A percentile compares a stretch with the other conserved stretches of the same genome.
Evolutionary conservation across 2,797 vertebrate species (phyloP).

Genomic region (Ctenosaura bakeri): DNA sequence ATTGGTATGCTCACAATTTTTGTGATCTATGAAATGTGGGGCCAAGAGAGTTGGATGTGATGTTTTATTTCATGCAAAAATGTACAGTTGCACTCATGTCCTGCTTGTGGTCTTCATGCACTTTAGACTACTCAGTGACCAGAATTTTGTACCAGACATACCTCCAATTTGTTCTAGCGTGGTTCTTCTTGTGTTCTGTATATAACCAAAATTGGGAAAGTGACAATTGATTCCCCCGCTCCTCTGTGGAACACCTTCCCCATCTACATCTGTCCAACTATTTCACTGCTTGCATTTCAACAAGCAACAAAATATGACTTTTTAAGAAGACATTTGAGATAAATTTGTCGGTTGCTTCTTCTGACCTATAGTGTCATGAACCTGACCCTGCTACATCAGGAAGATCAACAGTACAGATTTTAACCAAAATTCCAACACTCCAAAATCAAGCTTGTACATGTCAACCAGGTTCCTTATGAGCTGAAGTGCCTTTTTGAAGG

Average conservation of each 20-base stretch:
- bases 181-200: too few relatives aligned
- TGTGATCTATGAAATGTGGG: not conserved
- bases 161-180: not conserved
- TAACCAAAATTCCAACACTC: not conserved
- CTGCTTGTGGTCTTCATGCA: too few relatives aligned
- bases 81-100: too few relatives aligned
- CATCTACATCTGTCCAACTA: not conserved
- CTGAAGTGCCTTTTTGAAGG: too few relatives aligned
- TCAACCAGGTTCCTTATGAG: not conserved
- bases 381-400: not conserved
- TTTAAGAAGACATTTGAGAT: not conserved
- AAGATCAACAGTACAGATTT: not conserved
- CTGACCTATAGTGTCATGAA: not conserved
- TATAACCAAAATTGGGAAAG: not conserved
- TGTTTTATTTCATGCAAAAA: not conserved
- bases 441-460: not conserved
- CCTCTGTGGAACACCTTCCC: not conserved
- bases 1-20: not conserved
- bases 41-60: not conserved
- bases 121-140: too few relatives aligned
- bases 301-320: not conserved
- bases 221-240: too few relatives aligned
- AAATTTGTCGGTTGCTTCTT: not conserved
- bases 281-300: not conserved
- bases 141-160: too few relatives aligned